Evolutionary conservation across 2,888 invertebrate genomes (phyloP), one percentile per base, ranked within the genome.

Genomic region (Caenorhabditis japonica): DNA sequence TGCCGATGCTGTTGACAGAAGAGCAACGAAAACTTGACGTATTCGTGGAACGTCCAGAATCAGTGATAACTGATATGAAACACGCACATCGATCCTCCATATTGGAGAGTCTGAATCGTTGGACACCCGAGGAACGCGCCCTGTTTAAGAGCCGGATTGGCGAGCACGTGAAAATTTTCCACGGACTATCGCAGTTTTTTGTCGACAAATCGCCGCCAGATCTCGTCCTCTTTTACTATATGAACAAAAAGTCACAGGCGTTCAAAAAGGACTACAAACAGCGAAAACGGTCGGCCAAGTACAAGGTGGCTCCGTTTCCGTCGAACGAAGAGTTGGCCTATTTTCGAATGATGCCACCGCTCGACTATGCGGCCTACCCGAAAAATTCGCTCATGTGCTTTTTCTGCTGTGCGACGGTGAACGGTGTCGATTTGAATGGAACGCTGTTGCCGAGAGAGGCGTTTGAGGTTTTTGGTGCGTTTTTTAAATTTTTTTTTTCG

Each of bases 131-230:
- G 13, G 68, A 74, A 19, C 8, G 39, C 41, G 36, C 36, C 3
- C 30, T 74, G n/a, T 74, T 74, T 36, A 69, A 61, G 15, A 19
- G 38, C 0, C 55, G 68, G 10, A 19, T 46, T 30, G 36, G 49
- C 17, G 75, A 75, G 7, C 66, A 69, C 36, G 36, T 46, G 8
- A 75, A 75, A 23, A 69, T 66, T 5, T 75, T 75, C 21, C 60
- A 55, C 23, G 62, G 60, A 4, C 21, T 75, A 3, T 15, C 53
- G 7, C 43, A 55, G 49, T 69, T 55, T 19, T 75, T 75, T 34
- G 43, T 56, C 13, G 38, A 75, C 41, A 75, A 75, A 51, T 23
- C 33, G 3, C 38, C 64, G 10, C 38, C 58, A 8, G 75, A 75
- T 47, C 59, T 60, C 17, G 64, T 75, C 13, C 38, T 58, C 4